A percentile compares a stretch with the other conserved stretches of the same genome.
phyloP scores from a whole-genome alignment of 2,888 invertebrate species.

The Chrysina gloriosa region DNA sequence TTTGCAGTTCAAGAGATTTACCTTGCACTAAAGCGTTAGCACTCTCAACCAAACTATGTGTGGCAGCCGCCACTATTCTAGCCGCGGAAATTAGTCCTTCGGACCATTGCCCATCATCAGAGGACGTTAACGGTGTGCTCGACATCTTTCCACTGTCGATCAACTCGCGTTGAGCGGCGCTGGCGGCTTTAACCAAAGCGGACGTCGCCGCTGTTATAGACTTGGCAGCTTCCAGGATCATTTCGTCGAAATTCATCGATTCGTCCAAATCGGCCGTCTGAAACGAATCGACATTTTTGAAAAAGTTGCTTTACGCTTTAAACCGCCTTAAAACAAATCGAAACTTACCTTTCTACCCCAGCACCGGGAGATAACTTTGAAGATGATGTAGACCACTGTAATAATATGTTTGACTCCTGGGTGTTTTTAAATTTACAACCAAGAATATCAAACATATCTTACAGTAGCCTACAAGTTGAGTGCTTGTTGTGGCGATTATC shows the following conservation, averaged over 20 bases:
- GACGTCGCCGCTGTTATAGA: constrained; percentile 98
- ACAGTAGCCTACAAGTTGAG: constrained; percentile 69
- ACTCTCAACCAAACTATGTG: constrained; percentile 96
- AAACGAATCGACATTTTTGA: constrained; percentile 40
- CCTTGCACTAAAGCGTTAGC: constrained; percentile 97
- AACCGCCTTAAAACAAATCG: background rate
- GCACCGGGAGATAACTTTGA: constrained; percentile 23
- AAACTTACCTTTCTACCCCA: no score
- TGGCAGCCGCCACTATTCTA: constrained; percentile 95
- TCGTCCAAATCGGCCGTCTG: constrained; percentile 86
- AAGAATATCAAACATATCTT: constrained; percentile 99
- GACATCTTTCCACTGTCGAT: constrained; percentile 92
- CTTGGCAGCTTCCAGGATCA: constrained; percentile 98
- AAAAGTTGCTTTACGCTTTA: background rate
- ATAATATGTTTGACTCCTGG: constrained; percentile 99
- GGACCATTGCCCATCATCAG: constrained; percentile 98
- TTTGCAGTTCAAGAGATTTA: background rate
- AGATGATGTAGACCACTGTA: constrained; percentile 71
- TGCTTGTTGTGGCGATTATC: no score
- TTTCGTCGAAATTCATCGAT: constrained; percentile 97
- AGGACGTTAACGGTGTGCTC: constrained; percentile 82
- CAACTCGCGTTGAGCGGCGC: constrained; percentile 95
- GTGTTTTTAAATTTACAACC: constrained; percentile 92
- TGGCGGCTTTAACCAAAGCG: constrained; percentile 95
- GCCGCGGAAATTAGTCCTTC: constrained; percentile 97